Evolutionary conservation across 2,113 vertebrate species (phyloP).

Genomic region (Sapajus apella): DNA sequence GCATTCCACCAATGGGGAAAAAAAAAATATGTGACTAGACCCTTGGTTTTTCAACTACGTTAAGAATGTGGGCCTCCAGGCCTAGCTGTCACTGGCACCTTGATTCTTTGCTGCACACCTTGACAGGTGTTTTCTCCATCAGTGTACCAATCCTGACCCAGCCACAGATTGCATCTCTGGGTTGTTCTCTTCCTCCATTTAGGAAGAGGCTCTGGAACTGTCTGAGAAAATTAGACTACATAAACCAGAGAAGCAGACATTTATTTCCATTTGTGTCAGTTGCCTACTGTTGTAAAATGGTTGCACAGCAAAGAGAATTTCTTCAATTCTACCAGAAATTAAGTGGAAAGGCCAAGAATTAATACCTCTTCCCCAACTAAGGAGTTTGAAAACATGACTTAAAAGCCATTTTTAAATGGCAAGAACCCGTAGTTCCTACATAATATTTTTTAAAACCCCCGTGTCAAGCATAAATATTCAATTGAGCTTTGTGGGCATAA

Average conservation of each 20-base stretch:
- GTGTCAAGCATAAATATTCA: neutral
- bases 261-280: neutral
- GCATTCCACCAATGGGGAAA: slow-evolving; percentile 1
- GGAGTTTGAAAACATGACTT: slow-evolving; percentile 7
- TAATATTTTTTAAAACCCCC: neutral
- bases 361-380: slow-evolving; percentile 2
- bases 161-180: neutral
- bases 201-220: neutral
- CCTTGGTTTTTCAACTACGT: neutral
- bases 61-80: slow-evolving; percentile 27
- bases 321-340: neutral
- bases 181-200: neutral
- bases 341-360: neutral
- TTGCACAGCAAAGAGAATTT: neutral
- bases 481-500: slow-evolving; percentile 37
- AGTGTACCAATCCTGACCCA: neutral
- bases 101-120: neutral
- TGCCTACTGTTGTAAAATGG: neutral
- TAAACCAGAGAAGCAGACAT: neutral
- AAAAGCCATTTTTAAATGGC: neutral
- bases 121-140: neutral
- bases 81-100: neutral
- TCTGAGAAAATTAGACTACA: neutral
- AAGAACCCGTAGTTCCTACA: neutral
- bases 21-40: slow-evolving; percentile 23